A percentile compares a stretch with the other conserved stretches of the same genome.
Conservation (phyloP, 2,797 vertebrate species). For the Betta splendens region DNA sequence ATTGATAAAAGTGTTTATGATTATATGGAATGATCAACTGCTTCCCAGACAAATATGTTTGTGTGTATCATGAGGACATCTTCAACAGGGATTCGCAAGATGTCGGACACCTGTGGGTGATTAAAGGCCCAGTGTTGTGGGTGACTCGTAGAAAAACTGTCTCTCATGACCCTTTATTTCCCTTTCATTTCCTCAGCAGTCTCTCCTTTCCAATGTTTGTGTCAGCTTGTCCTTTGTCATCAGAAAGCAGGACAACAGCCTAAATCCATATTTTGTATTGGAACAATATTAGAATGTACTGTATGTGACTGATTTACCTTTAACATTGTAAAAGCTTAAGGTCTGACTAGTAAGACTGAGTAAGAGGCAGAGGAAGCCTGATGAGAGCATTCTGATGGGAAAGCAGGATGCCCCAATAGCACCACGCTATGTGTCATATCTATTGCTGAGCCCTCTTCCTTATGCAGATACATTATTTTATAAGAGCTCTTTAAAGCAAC, state of each 20-base stretch:
- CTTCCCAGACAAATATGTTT: not conserved
- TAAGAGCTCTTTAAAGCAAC: no score
- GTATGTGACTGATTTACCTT: not conserved
- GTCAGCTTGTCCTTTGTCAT: conserved; percentile 49
- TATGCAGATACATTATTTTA: not conserved
- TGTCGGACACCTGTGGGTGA: conserved; percentile 68
- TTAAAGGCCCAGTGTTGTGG: conserved; percentile 54
- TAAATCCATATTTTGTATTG: conserved; percentile 7
- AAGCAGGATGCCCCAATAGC: no score
- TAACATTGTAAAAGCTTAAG: not conserved
- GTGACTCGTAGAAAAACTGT: conserved; percentile 44
- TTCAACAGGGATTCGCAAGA: conserved; percentile 42
- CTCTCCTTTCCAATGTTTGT: conserved; percentile 34
- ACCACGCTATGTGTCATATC: conserved; percentile 22
- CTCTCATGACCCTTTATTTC: conserved; percentile 32
- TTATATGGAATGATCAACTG: conserved; percentile 1
- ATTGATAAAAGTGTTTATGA: conserved; percentile 21
- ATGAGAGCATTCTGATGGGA: no score
- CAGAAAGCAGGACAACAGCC: conserved; percentile 15
- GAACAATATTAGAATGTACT: no score
- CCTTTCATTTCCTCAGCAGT: conserved; percentile 46
- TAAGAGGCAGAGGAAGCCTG: not conserved
- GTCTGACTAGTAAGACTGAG: not conserved
- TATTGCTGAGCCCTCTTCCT: conserved; percentile 24
- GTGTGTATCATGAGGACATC: conserved; percentile 31